phyloP scores from a whole-genome alignment of 2,113 vertebrate species.

The Syngnathoides biaculeatus region DNA sequence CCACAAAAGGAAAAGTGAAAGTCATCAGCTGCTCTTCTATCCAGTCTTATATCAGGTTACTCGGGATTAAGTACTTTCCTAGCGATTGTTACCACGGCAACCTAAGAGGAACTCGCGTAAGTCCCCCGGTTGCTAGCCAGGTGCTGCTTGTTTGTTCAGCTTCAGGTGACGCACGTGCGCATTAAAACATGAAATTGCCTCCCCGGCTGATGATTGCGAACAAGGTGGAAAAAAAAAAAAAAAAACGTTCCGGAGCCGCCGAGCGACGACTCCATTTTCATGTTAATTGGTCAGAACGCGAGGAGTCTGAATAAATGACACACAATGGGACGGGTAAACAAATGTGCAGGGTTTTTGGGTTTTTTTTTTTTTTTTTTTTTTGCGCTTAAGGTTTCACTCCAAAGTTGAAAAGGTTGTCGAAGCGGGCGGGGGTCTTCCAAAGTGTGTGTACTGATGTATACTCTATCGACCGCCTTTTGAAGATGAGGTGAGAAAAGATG shows the following conservation, averaged over 20 bases:
- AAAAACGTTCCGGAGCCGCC: neutral
- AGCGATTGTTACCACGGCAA: slow-evolving; percentile 19
- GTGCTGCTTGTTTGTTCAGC: slow-evolving; percentile 68
- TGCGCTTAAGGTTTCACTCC: slow-evolving; percentile 28
- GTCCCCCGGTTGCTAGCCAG: slow-evolving; percentile 63
- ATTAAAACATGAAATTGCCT: slow-evolving; percentile 65
- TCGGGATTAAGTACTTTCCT: slow-evolving; percentile 1
- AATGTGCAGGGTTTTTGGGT: slow-evolving; percentile 23
- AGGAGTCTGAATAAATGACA: slow-evolving; percentile 15
- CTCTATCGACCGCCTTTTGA: slow-evolving; percentile 34
- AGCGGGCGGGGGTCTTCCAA: slow-evolving; percentile 22
- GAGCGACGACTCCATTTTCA: slow-evolving; percentile 1
- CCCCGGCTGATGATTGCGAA: slow-evolving; percentile 42
- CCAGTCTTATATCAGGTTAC: neutral
- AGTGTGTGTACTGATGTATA: slow-evolving; percentile 21
- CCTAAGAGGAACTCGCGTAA: slow-evolving; percentile 29
- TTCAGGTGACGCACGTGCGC: slow-evolving; percentile 63
- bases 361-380: too few relatives aligned
- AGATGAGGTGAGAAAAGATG: slow-evolving; percentile 59
- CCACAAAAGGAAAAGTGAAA: neutral
- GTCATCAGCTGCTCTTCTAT: slow-evolving; percentile 4
- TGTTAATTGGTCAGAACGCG: neutral
- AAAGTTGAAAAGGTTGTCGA: slow-evolving; percentile 31
- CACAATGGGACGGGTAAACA: slow-evolving; percentile 32
- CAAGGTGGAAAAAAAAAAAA: neutral